Evolutionary conservation across 1,140 invertebrate species (phyloP).

Genomic region (Halesus radiatus): DNA sequence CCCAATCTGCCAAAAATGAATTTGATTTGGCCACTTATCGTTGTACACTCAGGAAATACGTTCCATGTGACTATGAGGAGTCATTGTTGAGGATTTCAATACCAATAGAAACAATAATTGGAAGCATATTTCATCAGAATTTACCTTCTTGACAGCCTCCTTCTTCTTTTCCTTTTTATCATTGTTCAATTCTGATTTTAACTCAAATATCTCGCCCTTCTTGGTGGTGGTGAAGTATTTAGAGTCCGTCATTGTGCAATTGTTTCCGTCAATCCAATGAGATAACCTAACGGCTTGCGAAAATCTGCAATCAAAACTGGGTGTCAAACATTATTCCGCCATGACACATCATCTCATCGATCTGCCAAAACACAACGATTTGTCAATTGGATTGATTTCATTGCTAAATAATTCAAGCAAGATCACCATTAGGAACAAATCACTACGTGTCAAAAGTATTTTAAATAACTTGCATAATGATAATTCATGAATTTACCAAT

Average conservation of each 20-base stretch:
- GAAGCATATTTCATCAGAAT: too few relatives aligned
- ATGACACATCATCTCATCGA: conserved; percentile 52
- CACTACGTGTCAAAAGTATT: too few relatives aligned
- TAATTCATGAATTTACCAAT: conserved; percentile 20
- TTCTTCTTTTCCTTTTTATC: conserved; percentile 99
- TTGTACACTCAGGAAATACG: too few relatives aligned
- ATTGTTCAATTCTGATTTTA: conserved; percentile 99
- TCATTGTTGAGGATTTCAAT: too few relatives aligned
- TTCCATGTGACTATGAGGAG: too few relatives aligned
- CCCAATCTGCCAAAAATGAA: too few relatives aligned
- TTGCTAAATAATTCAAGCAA: neutral
- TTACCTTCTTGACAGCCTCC: conserved; percentile 98
- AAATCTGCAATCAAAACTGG: conserved; percentile 30
- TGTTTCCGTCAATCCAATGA: neutral
- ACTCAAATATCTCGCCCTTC: conserved; percentile 98
- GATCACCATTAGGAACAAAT: too few relatives aligned
- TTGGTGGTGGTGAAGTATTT: conserved; percentile 99
- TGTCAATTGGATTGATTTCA: neutral
- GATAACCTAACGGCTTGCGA: conserved; percentile 9
- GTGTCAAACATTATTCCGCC: conserved; percentile 36
- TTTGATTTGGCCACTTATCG: too few relatives aligned
- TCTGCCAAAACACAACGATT: conserved; percentile 31
- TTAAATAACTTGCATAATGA: too few relatives aligned
- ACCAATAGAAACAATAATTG: too few relatives aligned
- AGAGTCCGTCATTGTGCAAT: conserved; percentile 93